Percentiles rank a stretch among this genome's conserved stretches.
phyloP scores from a whole-genome alignment of 2,113 vertebrate species.

The Sisor rabdophorus region DNA sequence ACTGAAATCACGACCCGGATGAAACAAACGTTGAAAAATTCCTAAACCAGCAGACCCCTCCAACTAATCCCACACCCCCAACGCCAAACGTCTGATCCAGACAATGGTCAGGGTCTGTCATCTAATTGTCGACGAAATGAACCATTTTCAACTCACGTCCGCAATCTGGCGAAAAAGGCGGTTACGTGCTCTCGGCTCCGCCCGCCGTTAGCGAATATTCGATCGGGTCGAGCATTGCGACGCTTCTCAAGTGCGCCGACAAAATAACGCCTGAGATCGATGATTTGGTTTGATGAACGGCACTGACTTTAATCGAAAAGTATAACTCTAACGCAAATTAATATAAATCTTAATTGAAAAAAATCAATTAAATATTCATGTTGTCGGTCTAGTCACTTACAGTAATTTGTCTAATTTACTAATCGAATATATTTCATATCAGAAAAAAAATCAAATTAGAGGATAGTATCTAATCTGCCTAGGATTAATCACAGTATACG shows the following conservation, averaged over 20 bases:
- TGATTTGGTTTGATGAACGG: background rate
- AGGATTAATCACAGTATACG: too few species aligned
- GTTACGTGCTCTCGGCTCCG: slow-evolving; percentile 23
- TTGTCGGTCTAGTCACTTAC: background rate
- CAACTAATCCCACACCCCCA: slow-evolving; percentile 29
- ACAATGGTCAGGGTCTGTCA: slow-evolving; percentile 55
- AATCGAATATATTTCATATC: too few species aligned
- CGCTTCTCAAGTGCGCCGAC: slow-evolving; percentile 28
- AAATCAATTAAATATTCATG: background rate
- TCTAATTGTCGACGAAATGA: slow-evolving; percentile 53
- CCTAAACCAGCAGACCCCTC: slow-evolving; percentile 22
- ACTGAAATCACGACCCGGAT: background rate
- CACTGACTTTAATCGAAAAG: background rate
- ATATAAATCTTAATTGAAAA: background rate
- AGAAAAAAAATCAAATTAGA: too few species aligned
- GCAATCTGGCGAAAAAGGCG: slow-evolving; percentile 46
- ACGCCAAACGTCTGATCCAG: slow-evolving; percentile 46
- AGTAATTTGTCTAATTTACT: background rate
- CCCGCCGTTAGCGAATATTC: slow-evolving; percentile 27
- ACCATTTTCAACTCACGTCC: slow-evolving; percentile 55
- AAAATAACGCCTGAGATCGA: slow-evolving; percentile 29
- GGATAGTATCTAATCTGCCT: too few species aligned
- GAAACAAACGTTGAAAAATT: slow-evolving; percentile 37
- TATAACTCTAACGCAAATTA: slow-evolving; percentile 13
- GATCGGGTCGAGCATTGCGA: slow-evolving; percentile 37